Conservation (phyloP, 2,113 vertebrate genomes). For the Cyprinodon variegatus region DNA sequence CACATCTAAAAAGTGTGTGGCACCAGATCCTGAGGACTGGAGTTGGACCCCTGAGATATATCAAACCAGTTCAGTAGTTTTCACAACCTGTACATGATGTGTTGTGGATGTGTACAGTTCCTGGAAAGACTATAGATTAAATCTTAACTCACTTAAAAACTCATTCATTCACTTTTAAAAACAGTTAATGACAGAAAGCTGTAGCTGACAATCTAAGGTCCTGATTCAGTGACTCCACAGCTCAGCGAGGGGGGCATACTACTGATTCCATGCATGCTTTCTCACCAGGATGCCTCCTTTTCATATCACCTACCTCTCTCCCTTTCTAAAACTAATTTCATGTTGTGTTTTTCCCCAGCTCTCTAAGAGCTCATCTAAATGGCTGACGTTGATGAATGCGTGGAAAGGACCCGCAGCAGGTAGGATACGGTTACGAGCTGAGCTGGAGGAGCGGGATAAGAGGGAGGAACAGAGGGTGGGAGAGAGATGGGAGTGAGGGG, state of each 20-base stretch:
- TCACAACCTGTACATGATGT: not conserved
- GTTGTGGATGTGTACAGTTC: not conserved
- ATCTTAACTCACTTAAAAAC: not conserved
- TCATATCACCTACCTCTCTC: slow-evolving; percentile 54
- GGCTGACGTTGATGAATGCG: slow-evolving; percentile 87
- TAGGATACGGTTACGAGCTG: slow-evolving; percentile 85
- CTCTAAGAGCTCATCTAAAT: slow-evolving; percentile 75
- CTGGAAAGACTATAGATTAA: not conserved
- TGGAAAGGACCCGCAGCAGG: slow-evolving; percentile 85
- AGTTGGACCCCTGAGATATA: not conserved
- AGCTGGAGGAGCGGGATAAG: slow-evolving; percentile 68
- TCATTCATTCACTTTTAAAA: not conserved
- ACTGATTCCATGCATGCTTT: slow-evolving; percentile 71
- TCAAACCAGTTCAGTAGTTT: not conserved
- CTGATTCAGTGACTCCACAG: slow-evolving; percentile 50
- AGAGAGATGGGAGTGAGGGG: slow-evolving; percentile 69
- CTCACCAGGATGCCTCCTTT: slow-evolving; percentile 59
- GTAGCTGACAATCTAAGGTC: slow-evolving; percentile 18
- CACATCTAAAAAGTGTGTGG: too few species aligned
- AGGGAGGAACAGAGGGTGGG: slow-evolving; percentile 66
- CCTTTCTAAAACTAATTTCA: slow-evolving; percentile 62
- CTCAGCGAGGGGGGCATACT: slow-evolving; percentile 62
- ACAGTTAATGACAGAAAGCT: slow-evolving; percentile 3
- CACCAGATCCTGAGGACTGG: too few species aligned
- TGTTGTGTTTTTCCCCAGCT: slow-evolving; percentile 68